A percentile compares a stretch with the other conserved stretches of the same genome.
Conservation (phyloP, 2,113 vertebrate genomes). For the Henicopernis longicauda region DNA sequence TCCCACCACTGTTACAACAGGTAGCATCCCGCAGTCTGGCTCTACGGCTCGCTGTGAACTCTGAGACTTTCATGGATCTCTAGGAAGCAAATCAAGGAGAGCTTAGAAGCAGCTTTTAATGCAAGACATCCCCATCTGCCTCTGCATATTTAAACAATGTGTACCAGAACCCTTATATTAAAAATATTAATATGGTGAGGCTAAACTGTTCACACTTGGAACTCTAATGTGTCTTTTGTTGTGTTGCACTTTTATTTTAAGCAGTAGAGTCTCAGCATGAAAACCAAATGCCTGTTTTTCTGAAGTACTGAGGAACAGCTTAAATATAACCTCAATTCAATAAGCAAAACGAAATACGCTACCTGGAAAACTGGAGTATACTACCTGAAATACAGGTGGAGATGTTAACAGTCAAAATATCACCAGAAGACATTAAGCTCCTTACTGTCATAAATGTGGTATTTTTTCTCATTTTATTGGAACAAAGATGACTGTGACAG, state of each 20-base stretch:
- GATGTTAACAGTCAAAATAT: background rate
- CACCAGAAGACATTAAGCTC: background rate
- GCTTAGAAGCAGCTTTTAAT: background rate
- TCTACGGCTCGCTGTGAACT: background rate
- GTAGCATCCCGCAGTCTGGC: background rate
- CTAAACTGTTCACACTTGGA: background rate
- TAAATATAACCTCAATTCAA: background rate
- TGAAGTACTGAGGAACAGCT: background rate
- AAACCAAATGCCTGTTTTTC: background rate
- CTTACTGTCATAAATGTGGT: background rate
- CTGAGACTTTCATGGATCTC: background rate
- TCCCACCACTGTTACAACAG: background rate
- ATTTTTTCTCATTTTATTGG: conserved; percentile 3
- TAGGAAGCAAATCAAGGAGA: background rate
- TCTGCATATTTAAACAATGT: background rate
- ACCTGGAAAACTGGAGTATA: background rate
- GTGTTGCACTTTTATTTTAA: background rate
- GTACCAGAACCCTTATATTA: background rate
- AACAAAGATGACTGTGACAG: background rate
- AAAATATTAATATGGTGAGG: background rate
- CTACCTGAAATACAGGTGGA: background rate
- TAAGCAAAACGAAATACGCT: background rate
- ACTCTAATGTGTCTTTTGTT: background rate
- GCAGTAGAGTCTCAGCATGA: background rate
- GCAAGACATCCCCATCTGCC: background rate